Percentiles rank a stretch among this genome's conserved stretches.
Evolutionary conservation across 2,797 vertebrate genomes (phyloP).

Genomic region (Parambassis ranga): DNA sequence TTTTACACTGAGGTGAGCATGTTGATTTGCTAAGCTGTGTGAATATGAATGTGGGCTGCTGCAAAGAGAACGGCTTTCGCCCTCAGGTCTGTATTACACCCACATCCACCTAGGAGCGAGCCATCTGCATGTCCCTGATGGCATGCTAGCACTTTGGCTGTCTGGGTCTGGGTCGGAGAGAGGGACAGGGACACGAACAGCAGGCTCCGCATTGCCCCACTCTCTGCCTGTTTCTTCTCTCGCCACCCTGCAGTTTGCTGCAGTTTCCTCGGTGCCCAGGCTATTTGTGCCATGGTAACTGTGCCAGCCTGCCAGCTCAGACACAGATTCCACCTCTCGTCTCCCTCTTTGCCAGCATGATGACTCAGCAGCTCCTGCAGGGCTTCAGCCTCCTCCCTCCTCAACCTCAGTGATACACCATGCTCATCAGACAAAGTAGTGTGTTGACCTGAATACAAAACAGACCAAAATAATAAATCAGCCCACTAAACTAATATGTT

Average conservation of each 20-base stretch:
- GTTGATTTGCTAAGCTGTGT: conserved; percentile 56
- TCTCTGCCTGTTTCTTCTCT: conserved; percentile 50
- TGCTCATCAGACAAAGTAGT: conserved; percentile 70
- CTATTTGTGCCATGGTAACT: conserved; percentile 76
- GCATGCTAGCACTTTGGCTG: conserved; percentile 60
- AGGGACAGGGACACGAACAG: conserved; percentile 42
- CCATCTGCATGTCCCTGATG: conserved; percentile 73
- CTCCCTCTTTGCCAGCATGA: conserved; percentile 67
- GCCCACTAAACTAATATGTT: conserved; percentile 10
- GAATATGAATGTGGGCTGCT: conserved; percentile 59
- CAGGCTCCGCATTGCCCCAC: conserved; percentile 49
- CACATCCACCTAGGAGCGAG: conserved; percentile 68
- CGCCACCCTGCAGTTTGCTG: conserved; percentile 56
- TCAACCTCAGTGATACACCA: conserved; percentile 53
- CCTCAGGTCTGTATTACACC: conserved; percentile 72
- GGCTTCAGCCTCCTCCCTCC: conserved; percentile 61
- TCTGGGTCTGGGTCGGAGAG: conserved; percentile 45
- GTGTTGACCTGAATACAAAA: conserved; percentile 68
- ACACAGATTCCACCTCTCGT: conserved; percentile 73
- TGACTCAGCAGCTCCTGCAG: conserved; percentile 76
- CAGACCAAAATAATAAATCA: conserved; percentile 37
- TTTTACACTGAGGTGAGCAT: conserved; percentile 43
- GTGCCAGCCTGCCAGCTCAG: conserved; percentile 78
- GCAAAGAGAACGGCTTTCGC: conserved; percentile 59
- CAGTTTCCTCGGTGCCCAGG: conserved; percentile 57